These are phyloP conservation scores for Eufriesea mexicana DNA, from an alignment of 1,140 invertebrate species.

Conservation along the genomic window DNA sequence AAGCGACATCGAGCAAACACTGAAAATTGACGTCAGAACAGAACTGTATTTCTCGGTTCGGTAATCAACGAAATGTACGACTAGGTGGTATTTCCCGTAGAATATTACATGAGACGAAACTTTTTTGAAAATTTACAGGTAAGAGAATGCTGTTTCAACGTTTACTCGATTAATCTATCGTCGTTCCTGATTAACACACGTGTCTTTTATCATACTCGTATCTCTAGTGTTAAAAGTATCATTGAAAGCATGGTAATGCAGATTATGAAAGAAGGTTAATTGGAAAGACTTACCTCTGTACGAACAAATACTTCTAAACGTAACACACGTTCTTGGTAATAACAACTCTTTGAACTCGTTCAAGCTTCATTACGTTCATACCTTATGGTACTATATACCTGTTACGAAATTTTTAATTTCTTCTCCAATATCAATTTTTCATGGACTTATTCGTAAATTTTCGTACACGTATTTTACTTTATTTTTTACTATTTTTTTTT, in stretches of 20 bases:
- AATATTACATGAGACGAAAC: not conserved
- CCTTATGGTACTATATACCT: not conserved
- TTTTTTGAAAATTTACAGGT: not conserved
- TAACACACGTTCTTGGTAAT: not conserved
- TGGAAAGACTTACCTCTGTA: not conserved
- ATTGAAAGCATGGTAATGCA: not conserved
- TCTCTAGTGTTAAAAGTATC: not conserved
- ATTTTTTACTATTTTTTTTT: not conserved
- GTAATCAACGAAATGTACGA: not conserved
- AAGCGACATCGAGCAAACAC: not conserved
- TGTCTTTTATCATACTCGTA: not conserved
- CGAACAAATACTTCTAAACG: not conserved
- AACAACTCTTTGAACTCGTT: not conserved
- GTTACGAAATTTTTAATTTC: not conserved
- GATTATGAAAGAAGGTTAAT: not conserved
- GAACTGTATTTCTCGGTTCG: not conserved
- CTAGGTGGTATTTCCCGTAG: not conserved
- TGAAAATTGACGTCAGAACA: not conserved
- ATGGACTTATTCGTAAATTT: not conserved
- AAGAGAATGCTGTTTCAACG: not conserved
- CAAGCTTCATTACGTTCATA: not conserved
- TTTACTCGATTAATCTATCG: not conserved
- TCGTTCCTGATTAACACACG: not conserved
- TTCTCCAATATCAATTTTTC: no score
- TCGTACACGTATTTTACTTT: not conserved